Base-by-base conservation (phyloP, 2,113 vertebrate genomes). In the Sinocyclocheilus anophthalmus region DNA sequence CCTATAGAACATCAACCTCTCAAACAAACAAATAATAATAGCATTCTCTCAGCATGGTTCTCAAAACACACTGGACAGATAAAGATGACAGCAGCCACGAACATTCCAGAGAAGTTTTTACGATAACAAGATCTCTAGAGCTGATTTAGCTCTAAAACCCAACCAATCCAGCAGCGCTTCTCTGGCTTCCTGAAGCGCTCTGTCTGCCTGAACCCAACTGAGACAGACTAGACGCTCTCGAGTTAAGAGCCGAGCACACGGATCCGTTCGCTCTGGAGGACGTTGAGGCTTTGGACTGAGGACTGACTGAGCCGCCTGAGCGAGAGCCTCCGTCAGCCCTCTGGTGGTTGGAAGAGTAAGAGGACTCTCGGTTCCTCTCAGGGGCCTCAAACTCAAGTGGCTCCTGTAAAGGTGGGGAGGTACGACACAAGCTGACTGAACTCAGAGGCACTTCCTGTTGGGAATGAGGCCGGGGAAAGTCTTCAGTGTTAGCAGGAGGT, bases 181-280 rank as follows among this genome's bases (percentile, higher is more conserved):
- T 85, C 50, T 70, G 70, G 22, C 57, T 79, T 22, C 80, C 78
- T 59, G 42, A 67, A 37, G 37, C 33, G 20, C 39, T 10, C 37
- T 42, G 26, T 72, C 53, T 42, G 30, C 48, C 81, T 8, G 86
- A 81, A 45, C 22, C 83, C 48, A 67, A 7, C 81, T 9, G 45
- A 39, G 84, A 86, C 18, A 75, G 13, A 12, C 63, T 79, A 24
- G 87, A 88, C 0, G 73, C 59, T 73, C 84, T 73, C 7, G 87
- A 88, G 80, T 84, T 50, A 1, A 50, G 48, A 10, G 26, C 78
- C 3, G 82, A 33, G 26, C 30, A 61, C 14, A 69, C 63, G 1
- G 86, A 87, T 9, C 81, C 61, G 8, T 85, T 86, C 0, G 73
- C 73, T 69, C 24, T 48, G 65, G 78, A 79, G 33, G 88, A 85